phyloP scores from a whole-genome alignment of 2,888 invertebrate genomes.

The Philopedon plagiatum region DNA sequence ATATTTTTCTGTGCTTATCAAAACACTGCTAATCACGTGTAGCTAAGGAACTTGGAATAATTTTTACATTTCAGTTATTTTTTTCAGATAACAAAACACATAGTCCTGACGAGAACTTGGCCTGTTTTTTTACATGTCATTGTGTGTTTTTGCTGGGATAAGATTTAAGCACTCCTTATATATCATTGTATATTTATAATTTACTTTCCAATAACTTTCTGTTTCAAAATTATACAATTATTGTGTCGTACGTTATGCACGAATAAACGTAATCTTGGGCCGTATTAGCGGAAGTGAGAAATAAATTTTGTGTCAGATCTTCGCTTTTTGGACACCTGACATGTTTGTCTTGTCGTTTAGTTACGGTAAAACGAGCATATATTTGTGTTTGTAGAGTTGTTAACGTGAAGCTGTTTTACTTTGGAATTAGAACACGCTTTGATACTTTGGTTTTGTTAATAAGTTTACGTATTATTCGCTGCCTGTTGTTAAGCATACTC shows the following conservation, averaged over 20 bases:
- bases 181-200: no score
- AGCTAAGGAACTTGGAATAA: no score
- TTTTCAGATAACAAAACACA: no score
- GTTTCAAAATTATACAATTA: neutral
- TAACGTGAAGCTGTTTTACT: constrained; percentile 27
- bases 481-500: constrained; percentile 23
- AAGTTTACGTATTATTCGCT: constrained; percentile 20
- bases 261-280: constrained; percentile 1
- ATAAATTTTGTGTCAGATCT: constrained; percentile 38
- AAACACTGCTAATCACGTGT: no score
- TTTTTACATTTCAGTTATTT: no score
- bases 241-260: neutral
- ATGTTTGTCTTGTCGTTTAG: constrained; percentile 35
- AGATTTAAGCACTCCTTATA: no score
- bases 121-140: no score
- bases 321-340: constrained; percentile 37
- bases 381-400: constrained; percentile 41
- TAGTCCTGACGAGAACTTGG: no score
- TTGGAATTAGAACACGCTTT: constrained; percentile 30
- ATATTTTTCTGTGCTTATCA: no score
- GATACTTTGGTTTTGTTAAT: constrained; percentile 23
- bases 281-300: constrained; percentile 35
- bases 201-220: neutral
- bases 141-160: no score
- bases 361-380: constrained; percentile 22